Base-by-base conservation (phyloP, 2,797 vertebrate genomes). In the Tragelaphus eurycerus region DNA sequence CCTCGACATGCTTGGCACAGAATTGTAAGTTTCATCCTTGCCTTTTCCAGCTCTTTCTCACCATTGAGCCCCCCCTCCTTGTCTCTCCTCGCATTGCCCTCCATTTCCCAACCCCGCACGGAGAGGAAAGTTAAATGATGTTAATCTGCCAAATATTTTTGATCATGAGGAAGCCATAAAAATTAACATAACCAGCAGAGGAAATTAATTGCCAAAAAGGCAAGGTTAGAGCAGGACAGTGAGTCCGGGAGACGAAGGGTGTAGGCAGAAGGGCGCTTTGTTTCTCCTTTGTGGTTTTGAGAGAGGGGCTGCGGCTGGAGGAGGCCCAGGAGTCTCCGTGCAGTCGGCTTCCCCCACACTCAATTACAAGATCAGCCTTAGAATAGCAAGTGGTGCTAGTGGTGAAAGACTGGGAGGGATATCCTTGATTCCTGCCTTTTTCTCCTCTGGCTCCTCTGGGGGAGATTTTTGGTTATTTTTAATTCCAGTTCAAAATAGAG, bases 131-230 rank as follows among this genome's bases (percentile, higher is more conserved):
- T 97, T 97, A 98, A 98, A 98, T 95, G 98, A 98, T 98, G 98
- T 98, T 98, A 98, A 99, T 98, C 98, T 97, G 95, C 97, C 98
- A 98, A 98, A 98, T 98, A 98, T 97, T 99, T 98, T 97, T 98
- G 98, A 98, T 98, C 98, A 96, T 98, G 97, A 98, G 85, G 95
- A 99, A 98, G 95, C 95, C 82, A 95, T 64, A 97, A 97, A 98
- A 98, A 98, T 98, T 98, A 98, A 96, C 97, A 97, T 95, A 97
- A 95, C 95, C 96, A 96, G 81, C 88, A 96, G 97, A 98, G 92
- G 97, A 98, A 98, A 98, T 97, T 98, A 98, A 98, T 92, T 97
- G 97, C 86, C 91, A 98, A 98, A 98, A 94, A 98, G 97, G 97
- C 38, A 87, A 96, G 95, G 81, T 67, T 97, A 96, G 93, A 97